These are phyloP conservation scores for Tetrapedia diversipes DNA, from an alignment of 2,888 invertebrate species.

Conservation along the genomic window DNA sequence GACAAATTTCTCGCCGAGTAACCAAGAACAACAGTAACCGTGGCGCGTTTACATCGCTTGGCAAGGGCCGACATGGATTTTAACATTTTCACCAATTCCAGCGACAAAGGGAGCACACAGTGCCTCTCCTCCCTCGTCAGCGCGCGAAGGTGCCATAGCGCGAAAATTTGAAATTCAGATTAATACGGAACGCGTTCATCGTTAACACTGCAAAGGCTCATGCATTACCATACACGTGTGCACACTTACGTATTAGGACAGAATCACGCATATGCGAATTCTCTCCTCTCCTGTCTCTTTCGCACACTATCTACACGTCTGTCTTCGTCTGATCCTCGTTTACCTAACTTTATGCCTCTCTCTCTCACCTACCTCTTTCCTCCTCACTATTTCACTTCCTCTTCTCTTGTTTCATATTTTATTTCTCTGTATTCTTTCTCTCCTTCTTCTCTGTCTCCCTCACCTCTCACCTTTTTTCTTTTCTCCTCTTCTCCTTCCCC, in stretches of 20 bases:
- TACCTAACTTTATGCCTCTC: too few relatives aligned
- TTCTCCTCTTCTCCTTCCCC: too few relatives aligned
- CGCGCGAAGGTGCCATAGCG: slow-evolving; percentile 56
- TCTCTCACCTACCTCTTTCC: too few relatives aligned
- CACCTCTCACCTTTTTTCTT: too few relatives aligned
- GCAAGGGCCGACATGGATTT: slow-evolving; percentile 31
- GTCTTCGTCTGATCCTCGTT: too few relatives aligned
- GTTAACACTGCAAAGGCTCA: slow-evolving; percentile 67
- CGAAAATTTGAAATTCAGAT: slow-evolving; percentile 71
- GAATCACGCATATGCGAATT: slow-evolving; percentile 39
- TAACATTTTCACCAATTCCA: slow-evolving; percentile 36
- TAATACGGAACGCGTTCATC: slow-evolving; percentile 65
- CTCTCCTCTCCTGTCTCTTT: too few relatives aligned
- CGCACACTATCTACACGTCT: too few relatives aligned
- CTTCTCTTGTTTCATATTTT: too few relatives aligned
- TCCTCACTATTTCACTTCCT: too few relatives aligned
- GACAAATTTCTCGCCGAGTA: background rate
- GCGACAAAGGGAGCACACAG: slow-evolving; percentile 37
- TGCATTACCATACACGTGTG: slow-evolving; percentile 68
- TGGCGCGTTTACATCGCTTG: slow-evolving; percentile 4
- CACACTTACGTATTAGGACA: slow-evolving; percentile 15
- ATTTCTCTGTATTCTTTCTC: too few relatives aligned
- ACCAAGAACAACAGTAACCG: background rate
- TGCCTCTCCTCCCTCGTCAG: slow-evolving; percentile 39
- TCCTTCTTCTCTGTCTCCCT: too few relatives aligned